phyloP scores from a whole-genome alignment of 1,140 invertebrate genomes.

The Delia radicum region DNA sequence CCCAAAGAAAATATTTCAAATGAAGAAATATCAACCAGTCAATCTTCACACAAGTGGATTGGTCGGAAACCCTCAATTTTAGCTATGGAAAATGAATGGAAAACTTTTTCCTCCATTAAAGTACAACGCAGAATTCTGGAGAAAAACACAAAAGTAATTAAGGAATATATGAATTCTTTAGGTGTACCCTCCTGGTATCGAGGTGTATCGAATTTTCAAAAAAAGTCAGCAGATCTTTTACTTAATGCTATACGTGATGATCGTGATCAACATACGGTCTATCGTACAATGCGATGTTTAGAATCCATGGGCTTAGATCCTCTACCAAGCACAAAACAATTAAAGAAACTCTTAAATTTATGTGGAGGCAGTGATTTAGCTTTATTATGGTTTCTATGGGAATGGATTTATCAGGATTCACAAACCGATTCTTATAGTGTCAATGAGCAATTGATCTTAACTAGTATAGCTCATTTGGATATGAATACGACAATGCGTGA shows the following conservation, averaged over 20 bases:
- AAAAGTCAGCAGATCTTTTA: slow-evolving; percentile 27
- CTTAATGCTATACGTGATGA: slow-evolving; percentile 40
- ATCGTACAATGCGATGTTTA: slow-evolving; percentile 33
- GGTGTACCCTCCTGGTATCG: slow-evolving; percentile 44
- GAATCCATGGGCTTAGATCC: slow-evolving; percentile 37
- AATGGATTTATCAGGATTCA: slow-evolving; percentile 37
- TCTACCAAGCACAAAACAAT: slow-evolving; percentile 29
- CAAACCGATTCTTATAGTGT: slow-evolving; percentile 29
- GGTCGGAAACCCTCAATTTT: background rate
- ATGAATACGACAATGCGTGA: slow-evolving; percentile 38
- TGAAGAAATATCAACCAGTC: too few species aligned
- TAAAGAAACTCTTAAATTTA: slow-evolving; percentile 36
- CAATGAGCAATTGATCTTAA: slow-evolving; percentile 43
- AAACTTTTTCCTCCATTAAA: background rate
- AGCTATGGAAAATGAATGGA: background rate
- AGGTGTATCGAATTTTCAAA: slow-evolving; percentile 39
- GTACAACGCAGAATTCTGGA: background rate
- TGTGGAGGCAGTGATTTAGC: slow-evolving; percentile 47
- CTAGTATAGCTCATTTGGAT: slow-evolving; percentile 44
- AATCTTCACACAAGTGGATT: too few species aligned
- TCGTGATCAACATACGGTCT: slow-evolving; percentile 39
- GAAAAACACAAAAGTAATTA: background rate
- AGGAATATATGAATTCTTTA: background rate
- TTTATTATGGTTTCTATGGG: slow-evolving; percentile 46
- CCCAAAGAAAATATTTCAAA: too few species aligned